Conservation (phyloP, 2,888 invertebrate species). For the Leucania comma region DNA sequence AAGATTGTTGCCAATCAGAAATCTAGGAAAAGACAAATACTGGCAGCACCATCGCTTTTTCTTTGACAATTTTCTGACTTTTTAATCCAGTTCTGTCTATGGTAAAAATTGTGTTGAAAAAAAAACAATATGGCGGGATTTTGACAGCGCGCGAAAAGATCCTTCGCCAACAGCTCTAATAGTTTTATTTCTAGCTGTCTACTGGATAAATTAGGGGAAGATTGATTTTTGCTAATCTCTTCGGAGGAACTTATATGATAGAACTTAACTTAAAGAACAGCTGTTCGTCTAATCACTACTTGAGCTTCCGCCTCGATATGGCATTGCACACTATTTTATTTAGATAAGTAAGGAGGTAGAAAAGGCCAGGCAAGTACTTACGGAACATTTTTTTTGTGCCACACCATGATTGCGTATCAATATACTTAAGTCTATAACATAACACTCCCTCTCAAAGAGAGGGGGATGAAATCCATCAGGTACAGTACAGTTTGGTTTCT, state of each 20-base stretch:
- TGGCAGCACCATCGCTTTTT: background rate
- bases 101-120: background rate
- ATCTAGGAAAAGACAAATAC: background rate
- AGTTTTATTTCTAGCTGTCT: conserved; percentile 4
- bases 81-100: background rate
- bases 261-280: background rate
- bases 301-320: background rate
- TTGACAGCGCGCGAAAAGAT: conserved; percentile 1
- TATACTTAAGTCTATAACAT: background rate
- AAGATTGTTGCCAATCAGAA: background rate
- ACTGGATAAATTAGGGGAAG: background rate
- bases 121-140: background rate
- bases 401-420: background rate
- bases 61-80: background rate
- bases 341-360: background rate
- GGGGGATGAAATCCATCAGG: background rate
- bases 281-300: background rate
- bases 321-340: background rate
- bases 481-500: background rate
- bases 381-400: background rate
- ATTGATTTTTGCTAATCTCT: conserved; percentile 7
- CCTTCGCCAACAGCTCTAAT: conserved; percentile 3
- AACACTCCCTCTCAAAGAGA: background rate
- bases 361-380: background rate
- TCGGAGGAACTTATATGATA: background rate